Evolutionary conservation across 2,888 invertebrate species (phyloP).

Genomic region (Drepana falcataria): DNA sequence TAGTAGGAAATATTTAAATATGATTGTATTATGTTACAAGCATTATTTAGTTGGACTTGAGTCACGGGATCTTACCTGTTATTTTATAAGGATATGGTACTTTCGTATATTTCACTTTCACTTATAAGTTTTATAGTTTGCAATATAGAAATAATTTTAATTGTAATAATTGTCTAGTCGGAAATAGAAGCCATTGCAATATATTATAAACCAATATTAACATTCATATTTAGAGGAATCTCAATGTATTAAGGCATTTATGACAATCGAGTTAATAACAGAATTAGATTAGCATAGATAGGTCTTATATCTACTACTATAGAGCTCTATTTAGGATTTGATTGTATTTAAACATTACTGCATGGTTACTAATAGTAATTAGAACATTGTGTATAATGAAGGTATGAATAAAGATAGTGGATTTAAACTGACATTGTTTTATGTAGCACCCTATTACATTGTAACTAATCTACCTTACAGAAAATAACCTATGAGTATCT

Average conservation of each 20-base stretch:
- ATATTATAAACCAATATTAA: slow-evolving; percentile 49
- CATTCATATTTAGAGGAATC: slow-evolving; percentile 33
- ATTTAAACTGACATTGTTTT: slow-evolving; percentile 1
- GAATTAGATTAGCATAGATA: slow-evolving; percentile 19
- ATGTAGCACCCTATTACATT: background rate
- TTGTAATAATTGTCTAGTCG: slow-evolving; percentile 75
- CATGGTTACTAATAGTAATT: slow-evolving; percentile 56
- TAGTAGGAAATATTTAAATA: slow-evolving; percentile 1
- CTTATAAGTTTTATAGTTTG: slow-evolving; percentile 21
- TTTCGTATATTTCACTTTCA: slow-evolving; percentile 17
- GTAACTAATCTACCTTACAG: background rate
- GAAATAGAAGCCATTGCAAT: slow-evolving; percentile 76
- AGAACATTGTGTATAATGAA: slow-evolving; percentile 46
- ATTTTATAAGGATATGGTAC: background rate
- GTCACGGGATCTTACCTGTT: background rate
- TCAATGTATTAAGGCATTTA: slow-evolving; percentile 44
- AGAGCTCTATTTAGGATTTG: slow-evolving; percentile 23
- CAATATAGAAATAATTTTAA: slow-evolving; percentile 65
- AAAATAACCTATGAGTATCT: no score
- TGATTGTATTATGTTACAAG: slow-evolving; percentile 14
- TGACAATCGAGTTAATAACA: slow-evolving; percentile 23
- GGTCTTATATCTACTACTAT: slow-evolving; percentile 17
- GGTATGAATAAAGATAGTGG: slow-evolving; percentile 51
- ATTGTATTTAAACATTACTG: slow-evolving; percentile 10
- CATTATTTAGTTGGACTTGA: slow-evolving; percentile 1